Evolutionary conservation across 2,113 vertebrate genomes (phyloP).

Genomic region (Strix uralensis): DNA sequence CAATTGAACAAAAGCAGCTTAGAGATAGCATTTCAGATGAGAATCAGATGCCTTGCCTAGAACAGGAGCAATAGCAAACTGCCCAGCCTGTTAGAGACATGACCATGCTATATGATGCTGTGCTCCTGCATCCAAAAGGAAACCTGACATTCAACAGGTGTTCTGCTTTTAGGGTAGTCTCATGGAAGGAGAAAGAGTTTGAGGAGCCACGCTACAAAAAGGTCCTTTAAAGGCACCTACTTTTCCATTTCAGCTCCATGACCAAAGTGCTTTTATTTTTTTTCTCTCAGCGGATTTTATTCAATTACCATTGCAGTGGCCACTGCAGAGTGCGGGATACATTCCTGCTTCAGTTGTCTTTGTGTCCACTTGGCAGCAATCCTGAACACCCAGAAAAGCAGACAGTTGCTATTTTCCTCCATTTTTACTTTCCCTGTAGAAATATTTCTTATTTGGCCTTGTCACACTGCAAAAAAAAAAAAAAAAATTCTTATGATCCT

Average conservation of each 20-base stretch:
- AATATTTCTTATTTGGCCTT: not conserved
- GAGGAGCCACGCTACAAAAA: not conserved
- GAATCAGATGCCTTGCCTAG: not conserved
- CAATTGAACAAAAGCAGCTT: conserved; percentile 20
- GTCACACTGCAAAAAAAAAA: not conserved
- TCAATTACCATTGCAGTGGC: not conserved
- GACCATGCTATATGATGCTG: not conserved
- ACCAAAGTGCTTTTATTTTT: not conserved
- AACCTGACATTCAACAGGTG: conserved; percentile 27
- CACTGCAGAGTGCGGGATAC: not conserved
- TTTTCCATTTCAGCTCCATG: not conserved
- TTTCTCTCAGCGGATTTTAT: not conserved
- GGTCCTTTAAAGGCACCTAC: not conserved
- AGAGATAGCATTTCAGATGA: conserved; percentile 26
- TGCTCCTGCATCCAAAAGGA: not conserved
- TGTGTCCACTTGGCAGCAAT: not conserved
- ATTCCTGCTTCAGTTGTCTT: not conserved
- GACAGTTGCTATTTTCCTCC: not conserved
- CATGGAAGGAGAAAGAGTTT: not conserved
- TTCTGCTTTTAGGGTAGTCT: not conserved
- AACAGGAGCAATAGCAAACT: not conserved
- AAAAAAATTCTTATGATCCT: not conserved
- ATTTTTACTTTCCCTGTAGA: not conserved
- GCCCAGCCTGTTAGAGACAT: not conserved
- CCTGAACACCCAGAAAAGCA: not conserved